Evolutionary conservation across 2,113 vertebrate genomes (phyloP).

Genomic region (Aramus guarauna): DNA sequence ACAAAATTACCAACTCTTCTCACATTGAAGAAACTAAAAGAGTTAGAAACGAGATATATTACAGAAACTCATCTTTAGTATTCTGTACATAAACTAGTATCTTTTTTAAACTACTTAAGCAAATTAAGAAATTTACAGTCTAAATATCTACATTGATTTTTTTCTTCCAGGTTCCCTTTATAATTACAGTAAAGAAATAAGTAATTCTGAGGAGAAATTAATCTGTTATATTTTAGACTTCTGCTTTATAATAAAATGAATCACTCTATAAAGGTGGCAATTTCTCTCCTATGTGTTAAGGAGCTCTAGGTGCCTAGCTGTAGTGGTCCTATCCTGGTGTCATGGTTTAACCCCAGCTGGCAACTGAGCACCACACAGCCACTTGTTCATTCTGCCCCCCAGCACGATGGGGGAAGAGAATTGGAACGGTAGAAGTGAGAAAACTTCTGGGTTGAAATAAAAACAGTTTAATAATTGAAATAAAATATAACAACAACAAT

Average conservation of each 20-base stretch:
- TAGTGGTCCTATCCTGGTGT: not conserved
- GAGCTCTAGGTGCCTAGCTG: not conserved
- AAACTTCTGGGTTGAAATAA: no score
- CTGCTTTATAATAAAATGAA: not conserved
- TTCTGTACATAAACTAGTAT: not conserved
- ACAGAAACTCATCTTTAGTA: not conserved
- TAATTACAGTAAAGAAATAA: not conserved
- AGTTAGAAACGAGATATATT: not conserved
- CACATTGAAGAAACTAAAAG: not conserved
- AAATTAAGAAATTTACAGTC: not conserved
- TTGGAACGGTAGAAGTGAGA: no score
- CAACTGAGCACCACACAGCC: no score
- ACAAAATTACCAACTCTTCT: not conserved
- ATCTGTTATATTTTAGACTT: not conserved
- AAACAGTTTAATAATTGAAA: no score
- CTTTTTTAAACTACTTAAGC: not conserved
- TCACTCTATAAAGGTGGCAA: not conserved
- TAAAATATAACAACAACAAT: no score
- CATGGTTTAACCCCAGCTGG: no score
- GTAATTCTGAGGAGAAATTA: not conserved
- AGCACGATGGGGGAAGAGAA: no score
- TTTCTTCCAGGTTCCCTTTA: not conserved
- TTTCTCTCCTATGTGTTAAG: not conserved
- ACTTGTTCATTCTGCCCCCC: no score
- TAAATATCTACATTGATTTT: not conserved